Evolutionary conservation across 1,140 invertebrate species (phyloP), one percentile per base, ranked within the genome.

Genomic region (Ceratoteleas bidentatus): DNA sequence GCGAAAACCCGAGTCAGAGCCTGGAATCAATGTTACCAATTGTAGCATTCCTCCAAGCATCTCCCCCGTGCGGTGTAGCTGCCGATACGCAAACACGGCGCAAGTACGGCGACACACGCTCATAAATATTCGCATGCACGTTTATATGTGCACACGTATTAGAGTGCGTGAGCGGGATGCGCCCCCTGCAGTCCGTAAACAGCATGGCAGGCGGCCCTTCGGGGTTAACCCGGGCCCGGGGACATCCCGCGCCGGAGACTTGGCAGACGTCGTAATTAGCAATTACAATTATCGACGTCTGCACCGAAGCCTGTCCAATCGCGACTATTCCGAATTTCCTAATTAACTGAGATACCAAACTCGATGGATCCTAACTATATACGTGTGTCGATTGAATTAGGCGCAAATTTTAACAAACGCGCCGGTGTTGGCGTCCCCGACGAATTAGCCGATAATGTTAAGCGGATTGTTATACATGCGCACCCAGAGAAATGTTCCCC

Each of bases 271-370:
- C 76, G 76, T 73, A 73, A 79, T 79, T 79, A 79, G 76, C 69
- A 69, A 74, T 80, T 80, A 74, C 64, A 74, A 80, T 79, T 73
- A 79, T 79, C 76, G 76, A 73, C n/a, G 61, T 73, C 77, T 73
- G 38, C 72, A 68, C 62, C 68, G 56, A 58, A 52, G 52, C 57
- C 57, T 74, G 62, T 73, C 64, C 69, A 62, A 80, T 73, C 32
- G 69, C 57, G 33, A 62, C 45, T 16, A 15, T 77, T 47, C 47
- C 61, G 61, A 72, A 34, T 69, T 74, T 80, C 62, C 69, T 74
- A 64, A 80, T 74, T 73, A 74, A 80, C 74, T 68, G 77, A 61
- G 77, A 69, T 72, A 52, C 58, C 53, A 57, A 34, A 60, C 56
- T 34, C 24, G 62, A 66, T 47, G 24, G 54, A 11, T 60, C 32